These are phyloP conservation scores for Drosophila buzzatii DNA, from an alignment of 2,888 invertebrate species.

Conservation along the genomic window DNA sequence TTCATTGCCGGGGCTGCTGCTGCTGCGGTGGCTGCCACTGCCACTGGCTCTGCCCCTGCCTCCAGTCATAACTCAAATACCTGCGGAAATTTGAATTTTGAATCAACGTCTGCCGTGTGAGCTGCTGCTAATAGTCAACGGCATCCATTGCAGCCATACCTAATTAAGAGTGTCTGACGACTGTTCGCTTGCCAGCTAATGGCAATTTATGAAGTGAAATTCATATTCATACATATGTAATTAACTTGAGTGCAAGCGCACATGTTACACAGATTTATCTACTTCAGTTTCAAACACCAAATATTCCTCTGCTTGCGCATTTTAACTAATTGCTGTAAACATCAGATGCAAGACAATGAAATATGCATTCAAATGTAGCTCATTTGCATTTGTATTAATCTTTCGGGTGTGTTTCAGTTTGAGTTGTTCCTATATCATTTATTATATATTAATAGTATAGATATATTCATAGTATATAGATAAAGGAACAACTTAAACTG, in stretches of 20 bases:
- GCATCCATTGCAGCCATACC: slow-evolving; percentile 4
- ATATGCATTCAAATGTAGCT: not conserved
- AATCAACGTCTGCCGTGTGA: slow-evolving; percentile 28
- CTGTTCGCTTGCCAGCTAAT: slow-evolving; percentile 9
- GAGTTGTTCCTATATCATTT: not conserved
- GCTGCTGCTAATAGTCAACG: slow-evolving; percentile 11
- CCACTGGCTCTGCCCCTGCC: not conserved
- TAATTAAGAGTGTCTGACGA: slow-evolving; percentile 5
- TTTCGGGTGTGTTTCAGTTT: not conserved
- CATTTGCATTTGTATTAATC: not conserved
- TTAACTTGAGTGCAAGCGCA: not conserved
- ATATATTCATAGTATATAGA: too few relatives aligned
- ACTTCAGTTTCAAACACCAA: not conserved
- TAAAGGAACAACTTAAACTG: too few relatives aligned
- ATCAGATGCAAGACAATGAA: not conserved
- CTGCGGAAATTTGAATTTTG: slow-evolving; percentile 51
- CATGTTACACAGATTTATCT: not conserved
- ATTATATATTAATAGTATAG: too few relatives aligned
- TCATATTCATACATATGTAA: slow-evolving; percentile 14
- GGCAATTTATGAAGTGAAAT: slow-evolving; percentile 8
- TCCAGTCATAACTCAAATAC: slow-evolving; percentile 48
- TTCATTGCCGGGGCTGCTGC: slow-evolving; percentile 38
- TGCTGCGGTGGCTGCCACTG: not conserved
- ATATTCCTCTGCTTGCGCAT: not conserved
- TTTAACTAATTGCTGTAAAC: not conserved